Conservation (phyloP, 2,797 vertebrate species). For the Tamandua tetradactyla region DNA sequence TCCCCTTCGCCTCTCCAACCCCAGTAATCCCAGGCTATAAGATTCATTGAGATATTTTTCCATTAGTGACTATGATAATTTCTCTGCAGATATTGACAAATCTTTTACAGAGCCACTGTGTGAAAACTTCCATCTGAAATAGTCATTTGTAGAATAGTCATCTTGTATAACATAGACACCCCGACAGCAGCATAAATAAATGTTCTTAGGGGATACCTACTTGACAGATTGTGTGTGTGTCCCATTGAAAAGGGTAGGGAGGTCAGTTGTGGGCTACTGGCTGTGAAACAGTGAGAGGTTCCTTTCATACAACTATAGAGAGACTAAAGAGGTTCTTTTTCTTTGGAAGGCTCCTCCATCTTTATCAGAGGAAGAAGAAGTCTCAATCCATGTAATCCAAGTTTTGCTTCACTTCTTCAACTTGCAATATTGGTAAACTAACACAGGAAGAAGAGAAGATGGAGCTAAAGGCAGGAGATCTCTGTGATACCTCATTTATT, state of each 20-base stretch:
- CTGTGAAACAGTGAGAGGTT: not conserved
- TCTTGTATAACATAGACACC: not conserved
- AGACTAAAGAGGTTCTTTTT: not conserved
- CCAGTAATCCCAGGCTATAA: not conserved
- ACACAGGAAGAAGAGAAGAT: not conserved
- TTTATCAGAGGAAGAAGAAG: not conserved
- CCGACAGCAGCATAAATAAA: not conserved
- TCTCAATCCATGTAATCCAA: not conserved
- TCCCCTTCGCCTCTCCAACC: not conserved
- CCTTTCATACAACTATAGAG: not conserved
- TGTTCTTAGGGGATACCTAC: not conserved
- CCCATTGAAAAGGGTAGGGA: not conserved
- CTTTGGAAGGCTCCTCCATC: not conserved
- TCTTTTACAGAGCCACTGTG: not conserved
- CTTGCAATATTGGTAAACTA: not conserved
- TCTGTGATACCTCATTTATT: not conserved
- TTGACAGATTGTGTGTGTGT: not conserved
- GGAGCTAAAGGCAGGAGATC: not conserved
- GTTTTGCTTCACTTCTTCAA: conserved; percentile 9
- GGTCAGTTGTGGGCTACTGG: not conserved
- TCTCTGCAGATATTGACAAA: not conserved
- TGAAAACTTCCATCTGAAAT: not conserved
- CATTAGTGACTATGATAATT: not conserved
- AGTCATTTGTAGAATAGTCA: not conserved
- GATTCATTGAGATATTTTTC: not conserved